Evolutionary conservation across 2,888 invertebrate species (phyloP), one percentile per base, ranked within the genome.

Genomic region (Gnatocerus cornutus): DNA sequence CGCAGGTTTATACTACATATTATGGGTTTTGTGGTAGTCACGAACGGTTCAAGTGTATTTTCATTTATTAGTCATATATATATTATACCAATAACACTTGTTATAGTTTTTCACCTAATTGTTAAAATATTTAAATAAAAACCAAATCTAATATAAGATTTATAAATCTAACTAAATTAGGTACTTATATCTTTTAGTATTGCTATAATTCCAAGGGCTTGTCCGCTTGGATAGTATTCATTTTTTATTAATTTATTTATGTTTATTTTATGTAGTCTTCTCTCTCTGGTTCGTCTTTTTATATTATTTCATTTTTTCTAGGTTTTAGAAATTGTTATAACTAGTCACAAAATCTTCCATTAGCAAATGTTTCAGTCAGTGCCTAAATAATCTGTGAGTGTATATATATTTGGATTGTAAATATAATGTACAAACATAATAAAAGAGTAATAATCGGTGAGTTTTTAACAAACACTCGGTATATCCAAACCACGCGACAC

Each of bases 261-360:
- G 29, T 66, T 56, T 53, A 68, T 55, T 46, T 68, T 68, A 39
- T 46, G 41, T 63, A 53, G 48, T 7, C 30, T 30, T 52, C 29
- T 59, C 39, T 52, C 29, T 59, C 39, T 39, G 29, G 41, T 59
- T 30, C 13, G 41, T 56, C 33, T 53, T 68, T 68, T 63, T 10
- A 33, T 13, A 43, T 62, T 59, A 59, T 37, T 21, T 33, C 59
- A 8, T 55, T 61, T 58, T 62, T 56, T 59, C 48, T 71, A 71
- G 68, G 41, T 67, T 71, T 71, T 68, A 71, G 63, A 63, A 56
- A 63, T 67, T 67, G 71, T 71, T 71, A 69, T 71, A 50, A 58
- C 71, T 71, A 71, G 71, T 71, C 71, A 71, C 71, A 65, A 64
- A 65, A 71, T 71, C 71, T 71, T 71, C 71, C 71, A 66, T 69